Evolutionary conservation across 2,113 vertebrate species (phyloP).

Genomic region (Lynx canadensis): DNA sequence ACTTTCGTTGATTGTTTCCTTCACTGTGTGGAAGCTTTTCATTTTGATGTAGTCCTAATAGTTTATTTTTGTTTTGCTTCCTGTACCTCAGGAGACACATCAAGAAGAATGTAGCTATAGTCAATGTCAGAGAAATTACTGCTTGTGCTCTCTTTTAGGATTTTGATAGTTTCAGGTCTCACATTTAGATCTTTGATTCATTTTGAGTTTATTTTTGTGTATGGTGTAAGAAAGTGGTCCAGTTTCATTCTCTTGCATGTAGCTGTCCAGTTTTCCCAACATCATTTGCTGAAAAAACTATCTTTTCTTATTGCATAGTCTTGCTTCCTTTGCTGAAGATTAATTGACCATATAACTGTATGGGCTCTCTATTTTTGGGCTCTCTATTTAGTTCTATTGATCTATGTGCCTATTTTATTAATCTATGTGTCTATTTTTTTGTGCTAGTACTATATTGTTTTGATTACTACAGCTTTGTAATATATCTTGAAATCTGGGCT

Average conservation of each 20-base stretch:
- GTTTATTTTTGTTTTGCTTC: background rate
- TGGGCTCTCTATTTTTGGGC: background rate
- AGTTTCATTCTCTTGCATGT: background rate
- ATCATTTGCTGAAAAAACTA: background rate
- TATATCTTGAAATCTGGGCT: background rate
- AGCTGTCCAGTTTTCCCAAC: background rate
- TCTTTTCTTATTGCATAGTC: background rate
- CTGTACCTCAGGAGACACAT: background rate
- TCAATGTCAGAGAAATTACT: background rate
- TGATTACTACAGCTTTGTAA: background rate
- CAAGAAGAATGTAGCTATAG: background rate
- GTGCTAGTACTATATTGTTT: background rate
- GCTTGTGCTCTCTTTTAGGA: background rate
- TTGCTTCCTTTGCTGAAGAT: background rate
- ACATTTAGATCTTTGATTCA: background rate
- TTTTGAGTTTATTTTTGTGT: background rate
- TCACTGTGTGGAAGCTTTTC: background rate
- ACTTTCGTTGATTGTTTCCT: background rate
- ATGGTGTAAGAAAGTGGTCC: background rate
- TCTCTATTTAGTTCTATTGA: background rate
- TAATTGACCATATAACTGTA: background rate
- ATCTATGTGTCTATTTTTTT: background rate
- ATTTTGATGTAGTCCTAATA: background rate
- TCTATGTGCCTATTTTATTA: background rate
- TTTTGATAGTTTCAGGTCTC: background rate